Base-by-base conservation (phyloP, 2,888 invertebrate genomes). In the Phyllotreta cruciferae region DNA sequence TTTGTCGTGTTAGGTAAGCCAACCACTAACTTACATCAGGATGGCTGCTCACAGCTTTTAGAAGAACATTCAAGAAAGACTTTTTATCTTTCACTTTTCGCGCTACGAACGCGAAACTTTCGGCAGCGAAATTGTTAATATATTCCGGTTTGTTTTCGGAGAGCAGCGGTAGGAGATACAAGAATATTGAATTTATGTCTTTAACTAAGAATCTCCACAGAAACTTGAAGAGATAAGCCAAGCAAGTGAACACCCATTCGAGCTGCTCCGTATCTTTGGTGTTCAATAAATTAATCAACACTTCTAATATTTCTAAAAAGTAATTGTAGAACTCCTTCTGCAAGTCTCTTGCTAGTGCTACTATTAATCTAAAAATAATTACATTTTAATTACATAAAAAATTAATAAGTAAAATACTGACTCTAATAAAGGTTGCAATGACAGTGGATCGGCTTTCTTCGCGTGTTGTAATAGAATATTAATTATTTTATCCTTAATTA, bases 71-170 rank as follows among this genome's bases (percentile, higher is more conserved):
- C 42, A 96, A 79, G 78, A 96, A 90, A 55, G 86, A 86, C 36
- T 87, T 85, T 73, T 90, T 91, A 73, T 96, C 92, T 70, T 88
- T 90, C 8, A 94, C 89, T 84, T 94, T 94, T 69, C 97, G 85
- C 2, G 95, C 92, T 1, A 98, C 90, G 84, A 95, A 98, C 0
- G 97, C 92, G 84, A 98, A 97, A 80, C 96, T 93, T 82, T 98
- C 96, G 0, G 96, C 94, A 3, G 97, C 96, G 86, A 98, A 98
- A 75, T 91, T 91, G 71, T 92, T 90, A 14, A 98, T 89, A 77
- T 96, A 94, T 66, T 88, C 87, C 24, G 93, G 92, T 73, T 90
- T 88, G n/a, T 84, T 83, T 56, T 90, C 89, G 71, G 90, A 90
- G 39, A 97, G 80, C 4, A 97, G 81, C 0, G 94, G 93, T 38